Percentiles rank a stretch among this genome's conserved stretches.
These are phyloP conservation scores for Coracopsis vasa DNA, from an alignment of 2,113 vertebrate genomes.

Conservation along the genomic window DNA sequence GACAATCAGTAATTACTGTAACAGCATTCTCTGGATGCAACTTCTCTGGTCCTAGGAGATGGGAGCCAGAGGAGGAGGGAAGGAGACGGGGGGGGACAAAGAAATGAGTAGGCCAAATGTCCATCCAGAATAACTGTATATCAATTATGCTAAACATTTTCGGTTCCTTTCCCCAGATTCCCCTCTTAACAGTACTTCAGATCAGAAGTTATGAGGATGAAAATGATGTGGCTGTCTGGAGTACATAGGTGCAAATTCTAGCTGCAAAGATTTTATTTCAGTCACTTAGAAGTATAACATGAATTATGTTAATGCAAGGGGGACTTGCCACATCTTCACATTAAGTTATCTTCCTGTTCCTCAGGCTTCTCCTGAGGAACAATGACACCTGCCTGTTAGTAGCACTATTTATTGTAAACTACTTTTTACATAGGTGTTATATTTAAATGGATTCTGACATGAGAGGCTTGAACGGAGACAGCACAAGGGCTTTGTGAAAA, in stretches of 20 bases:
- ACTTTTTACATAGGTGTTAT: background rate
- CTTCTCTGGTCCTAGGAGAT: background rate
- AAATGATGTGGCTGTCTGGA: background rate
- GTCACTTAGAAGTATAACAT: accelerated
- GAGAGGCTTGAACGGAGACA: background rate
- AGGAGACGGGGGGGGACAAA: background rate
- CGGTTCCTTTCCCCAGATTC: background rate
- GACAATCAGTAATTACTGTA: background rate
- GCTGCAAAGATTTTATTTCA: background rate
- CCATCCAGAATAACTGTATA: background rate
- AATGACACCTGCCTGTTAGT: background rate
- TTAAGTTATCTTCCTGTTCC: background rate
- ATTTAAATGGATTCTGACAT: background rate
- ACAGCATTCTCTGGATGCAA: background rate
- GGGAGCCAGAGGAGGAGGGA: background rate
- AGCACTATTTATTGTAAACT: background rate
- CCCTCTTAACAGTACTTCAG: background rate
- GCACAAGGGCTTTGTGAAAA: background rate
- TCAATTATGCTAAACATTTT: background rate
- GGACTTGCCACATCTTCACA: background rate
- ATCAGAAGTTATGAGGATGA: background rate
- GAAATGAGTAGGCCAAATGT: background rate
- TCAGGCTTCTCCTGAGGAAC: background rate
- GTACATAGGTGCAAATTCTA: background rate
- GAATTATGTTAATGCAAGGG: background rate